These are phyloP conservation scores for Cotesia glomerata DNA, from an alignment of 1,140 invertebrate genomes.

Conservation along the genomic window DNA sequence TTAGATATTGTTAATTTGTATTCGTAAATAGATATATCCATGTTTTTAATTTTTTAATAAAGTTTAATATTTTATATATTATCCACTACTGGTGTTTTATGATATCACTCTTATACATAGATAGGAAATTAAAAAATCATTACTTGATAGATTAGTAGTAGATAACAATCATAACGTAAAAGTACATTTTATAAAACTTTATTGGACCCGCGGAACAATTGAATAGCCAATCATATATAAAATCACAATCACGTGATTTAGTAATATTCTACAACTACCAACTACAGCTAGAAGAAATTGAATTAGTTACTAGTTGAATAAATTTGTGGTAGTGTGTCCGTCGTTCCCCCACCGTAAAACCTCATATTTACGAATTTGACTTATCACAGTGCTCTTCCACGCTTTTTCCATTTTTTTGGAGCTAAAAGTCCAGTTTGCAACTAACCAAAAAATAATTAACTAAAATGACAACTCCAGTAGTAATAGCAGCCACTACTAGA, in stretches of 20 bases:
- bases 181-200: too few species aligned
- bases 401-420: neutral
- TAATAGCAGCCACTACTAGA: conserved; percentile 76
- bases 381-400: conserved; percentile 14
- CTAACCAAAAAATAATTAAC: neutral
- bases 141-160: too few species aligned
- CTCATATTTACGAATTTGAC: conserved; percentile 29
- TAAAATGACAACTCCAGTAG: conserved; percentile 72
- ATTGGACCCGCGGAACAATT: too few species aligned
- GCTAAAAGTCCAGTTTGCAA: neutral
- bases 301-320: conserved; percentile 12
- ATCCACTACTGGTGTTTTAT: too few species aligned
- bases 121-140: too few species aligned
- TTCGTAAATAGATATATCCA: conserved; percentile 5
- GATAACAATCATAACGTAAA: too few species aligned
- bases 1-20: conserved; percentile 53
- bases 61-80: neutral
- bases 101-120: too few species aligned
- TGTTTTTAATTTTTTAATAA: conserved; percentile 2
- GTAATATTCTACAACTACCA: too few species aligned
- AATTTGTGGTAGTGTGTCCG: neutral
- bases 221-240: too few species aligned
- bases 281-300: neutral
- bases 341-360: neutral
- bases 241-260: too few species aligned